Evolutionary conservation across 1,140 invertebrate species (phyloP), one percentile per base, ranked within the genome.

Genomic region (Drosophila busckii): DNA sequence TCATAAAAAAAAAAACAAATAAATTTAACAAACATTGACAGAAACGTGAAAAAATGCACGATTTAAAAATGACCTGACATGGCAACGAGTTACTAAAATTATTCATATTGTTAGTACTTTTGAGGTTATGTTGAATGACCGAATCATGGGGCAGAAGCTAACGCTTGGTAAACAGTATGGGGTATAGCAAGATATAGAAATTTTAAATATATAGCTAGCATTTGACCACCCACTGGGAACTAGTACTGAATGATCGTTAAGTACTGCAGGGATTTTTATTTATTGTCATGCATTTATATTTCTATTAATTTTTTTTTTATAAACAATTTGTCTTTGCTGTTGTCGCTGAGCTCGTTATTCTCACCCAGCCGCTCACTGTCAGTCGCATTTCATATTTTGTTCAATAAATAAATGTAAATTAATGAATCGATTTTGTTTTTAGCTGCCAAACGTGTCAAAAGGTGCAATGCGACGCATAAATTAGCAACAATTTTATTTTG

Each of bases 291-390:
- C n/a, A 56, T 31, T 56, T 41, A 13, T 2, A 19, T 3, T 17
- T 8, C 19, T 10, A 17, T 25, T 6, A 8, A 10, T 3, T 3
- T 22, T 29, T 40, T 8, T 45, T 13, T 7, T 9, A 62, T 50
- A 6, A 26, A 32, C 19, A 25, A 28, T 41, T 28, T 19, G 17
- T 46, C 34, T 56, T 19, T 17, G 2, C 16, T 10, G 59, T 46
- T 64, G 61, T 64, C 59, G 63, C 5, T 26, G 55, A 46, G 40
- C 40, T 54, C 49, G 50, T 64, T 46, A 64, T 49, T 63, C 61
- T 45, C 29, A 38, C 13, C 13, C 5, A 64, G 16, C 16, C 26
- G 4, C 32, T 31, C 17, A 45, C 40, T 20, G 53, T 35, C 41
- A n/a, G n/a, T 64, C 6, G 25, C 35, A 31, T 48, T 46, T 19